Percentiles rank a stretch among this genome's conserved stretches.
phyloP scores from a whole-genome alignment of 2,888 invertebrate species.

The Acanthosepion pharaonis region DNA sequence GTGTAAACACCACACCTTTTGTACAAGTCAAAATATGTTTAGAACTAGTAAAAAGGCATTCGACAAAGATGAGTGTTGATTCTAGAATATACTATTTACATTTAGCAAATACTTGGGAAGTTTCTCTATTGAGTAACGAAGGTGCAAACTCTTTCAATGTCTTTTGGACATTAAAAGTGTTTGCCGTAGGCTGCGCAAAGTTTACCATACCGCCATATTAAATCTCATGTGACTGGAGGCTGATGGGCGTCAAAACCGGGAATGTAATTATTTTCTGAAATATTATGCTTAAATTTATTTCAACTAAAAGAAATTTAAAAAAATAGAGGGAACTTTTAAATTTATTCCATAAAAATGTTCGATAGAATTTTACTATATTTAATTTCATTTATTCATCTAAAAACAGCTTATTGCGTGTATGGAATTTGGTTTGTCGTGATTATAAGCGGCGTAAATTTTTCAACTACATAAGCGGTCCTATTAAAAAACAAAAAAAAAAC shows the following conservation, averaged over 20 bases:
- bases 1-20: background rate
- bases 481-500: background rate
- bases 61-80: background rate
- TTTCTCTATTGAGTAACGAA: background rate
- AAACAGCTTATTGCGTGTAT: background rate
- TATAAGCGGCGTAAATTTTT: background rate
- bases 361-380: background rate
- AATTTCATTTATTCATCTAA: background rate
- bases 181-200: background rate
- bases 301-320: background rate
- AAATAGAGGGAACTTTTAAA: background rate
- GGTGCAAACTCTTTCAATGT: slow-evolving; percentile 21
- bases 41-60: background rate
- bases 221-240: background rate
- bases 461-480: background rate
- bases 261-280: background rate
- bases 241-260: background rate
- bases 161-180: background rate
- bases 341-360: background rate
- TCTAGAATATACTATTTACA: background rate
- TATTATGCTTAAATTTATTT: background rate
- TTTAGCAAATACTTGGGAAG: background rate
- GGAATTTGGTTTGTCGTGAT: background rate
- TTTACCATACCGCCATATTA: background rate
- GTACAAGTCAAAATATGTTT: background rate